Evolutionary conservation across 2,113 vertebrate genomes (phyloP).

Genomic region (Piprites chloris): DNA sequence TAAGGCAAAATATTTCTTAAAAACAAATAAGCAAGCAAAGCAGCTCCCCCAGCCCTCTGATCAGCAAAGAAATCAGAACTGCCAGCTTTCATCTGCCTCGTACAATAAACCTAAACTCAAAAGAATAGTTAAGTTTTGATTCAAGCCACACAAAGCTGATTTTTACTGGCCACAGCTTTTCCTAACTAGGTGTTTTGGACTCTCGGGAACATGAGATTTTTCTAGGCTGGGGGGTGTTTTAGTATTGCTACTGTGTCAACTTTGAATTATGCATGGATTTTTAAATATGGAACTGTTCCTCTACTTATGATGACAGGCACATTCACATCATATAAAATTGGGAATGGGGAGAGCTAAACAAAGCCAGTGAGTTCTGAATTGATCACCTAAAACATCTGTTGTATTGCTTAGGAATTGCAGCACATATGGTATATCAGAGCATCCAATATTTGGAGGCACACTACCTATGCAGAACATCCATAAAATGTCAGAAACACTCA

Average conservation of each 20-base stretch:
- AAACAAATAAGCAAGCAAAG: conserved; percentile 8
- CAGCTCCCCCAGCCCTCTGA: background rate
- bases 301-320: conserved; percentile 60
- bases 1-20: background rate
- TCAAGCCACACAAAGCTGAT: conserved; percentile 17
- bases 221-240: background rate
- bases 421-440: conserved; percentile 57
- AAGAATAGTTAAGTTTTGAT: conserved; percentile 5
- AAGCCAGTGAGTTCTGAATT: conserved; percentile 60
- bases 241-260: conserved; percentile 26
- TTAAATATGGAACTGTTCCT: conserved; percentile 48
- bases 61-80: conserved; percentile 47
- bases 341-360: conserved; percentile 60
- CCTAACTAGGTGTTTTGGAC: background rate
- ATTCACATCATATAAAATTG: conserved; percentile 65
- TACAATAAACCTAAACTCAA: background rate
- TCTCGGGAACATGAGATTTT: background rate
- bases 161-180: background rate
- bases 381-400: conserved; percentile 71
- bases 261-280: conserved; percentile 46
- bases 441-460: conserved; percentile 59
- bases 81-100: background rate
- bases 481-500: conserved; percentile 48
- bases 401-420: conserved; percentile 63
- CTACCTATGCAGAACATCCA: conserved; percentile 57